Evolutionary conservation across 2,797 vertebrate species (phyloP).

Genomic region (Bradypus variegatus): DNA sequence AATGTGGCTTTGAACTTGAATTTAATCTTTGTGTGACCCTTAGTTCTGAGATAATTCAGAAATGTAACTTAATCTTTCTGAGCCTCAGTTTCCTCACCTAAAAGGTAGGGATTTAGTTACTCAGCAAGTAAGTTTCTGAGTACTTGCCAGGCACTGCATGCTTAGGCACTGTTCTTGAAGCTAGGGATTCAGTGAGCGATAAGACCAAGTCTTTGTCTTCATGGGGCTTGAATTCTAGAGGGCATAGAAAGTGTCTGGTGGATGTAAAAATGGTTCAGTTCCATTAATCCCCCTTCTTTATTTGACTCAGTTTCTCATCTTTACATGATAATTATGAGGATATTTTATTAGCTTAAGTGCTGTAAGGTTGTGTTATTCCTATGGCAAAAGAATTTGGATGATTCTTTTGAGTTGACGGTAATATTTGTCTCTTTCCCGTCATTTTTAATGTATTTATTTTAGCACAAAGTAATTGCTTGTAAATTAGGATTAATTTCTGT

Average conservation of each 20-base stretch:
- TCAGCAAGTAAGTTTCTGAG: background rate
- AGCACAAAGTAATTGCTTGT: background rate
- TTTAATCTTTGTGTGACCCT: background rate
- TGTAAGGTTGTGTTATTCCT: background rate
- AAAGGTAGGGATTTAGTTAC: background rate
- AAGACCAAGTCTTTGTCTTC: background rate
- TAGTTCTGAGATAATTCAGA: no score
- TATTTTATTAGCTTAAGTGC: constrained; percentile 1
- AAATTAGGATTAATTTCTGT: background rate
- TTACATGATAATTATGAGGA: background rate
- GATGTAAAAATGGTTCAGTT: background rate
- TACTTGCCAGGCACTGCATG: background rate
- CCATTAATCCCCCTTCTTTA: background rate
- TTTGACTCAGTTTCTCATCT: background rate
- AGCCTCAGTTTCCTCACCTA: background rate
- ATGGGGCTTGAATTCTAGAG: background rate
- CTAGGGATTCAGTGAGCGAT: background rate
- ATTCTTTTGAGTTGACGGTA: background rate
- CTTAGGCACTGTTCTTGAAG: background rate
- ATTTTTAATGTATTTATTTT: background rate
- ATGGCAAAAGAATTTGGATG: background rate
- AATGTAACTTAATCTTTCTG: background rate
- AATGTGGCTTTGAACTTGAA: constrained; percentile 2
- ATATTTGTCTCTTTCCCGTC: background rate
- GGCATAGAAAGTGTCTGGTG: background rate